Evolutionary conservation across 2,113 vertebrate genomes (phyloP), one percentile per base, ranked within the genome.

Genomic region (Maylandia zebra): DNA sequence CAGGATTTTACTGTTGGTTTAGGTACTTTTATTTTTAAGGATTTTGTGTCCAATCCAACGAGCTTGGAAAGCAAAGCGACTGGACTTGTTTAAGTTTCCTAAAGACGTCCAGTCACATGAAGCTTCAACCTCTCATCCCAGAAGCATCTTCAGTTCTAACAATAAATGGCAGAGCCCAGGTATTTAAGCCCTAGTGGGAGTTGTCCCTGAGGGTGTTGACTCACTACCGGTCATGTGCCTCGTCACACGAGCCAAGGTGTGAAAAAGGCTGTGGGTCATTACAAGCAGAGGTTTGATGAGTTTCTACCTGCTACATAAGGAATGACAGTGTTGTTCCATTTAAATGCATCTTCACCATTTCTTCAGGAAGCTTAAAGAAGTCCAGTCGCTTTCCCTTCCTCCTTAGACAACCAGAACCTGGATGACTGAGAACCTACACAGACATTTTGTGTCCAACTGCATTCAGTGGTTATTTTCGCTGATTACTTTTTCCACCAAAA

Each of bases 51-150:
- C 61, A 66, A 36, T 38, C 32, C 32, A 66, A 38, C 0, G 10
- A 66, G 10, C 61, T 66, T 66, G 19, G 10, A 8, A 66, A 66
- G 32, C 4, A 2, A 38, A 66, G 61, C 0, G 3, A 7, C 59
- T 0, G 59, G 17, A 66, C 6, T 1, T 0, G 10, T 1, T 8
- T 36, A 0, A 38, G 61, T 66, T 66, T 66, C 61, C 17, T 36
- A 36, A 66, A 66, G 61, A 38, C 0, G 10, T 38, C 61, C 61
- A 66, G 32, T 36, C 0, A 8, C 6, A n/a, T 66, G 4, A 38
- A n/a, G 32, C 4, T 64, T n/a, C 61, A 38, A 19, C 34, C 34
- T n/a, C 34, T 66, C 61, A 36, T 8, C 32, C 10, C 10, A 38
- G 61, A 66, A 38, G 32, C 61, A 66, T 38, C 61, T 38, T n/a